Percentiles rank a stretch among this genome's conserved stretches.
These are phyloP conservation scores for Papilio elwesi DNA, from an alignment of 2,888 invertebrate genomes.

Conservation along the genomic window DNA sequence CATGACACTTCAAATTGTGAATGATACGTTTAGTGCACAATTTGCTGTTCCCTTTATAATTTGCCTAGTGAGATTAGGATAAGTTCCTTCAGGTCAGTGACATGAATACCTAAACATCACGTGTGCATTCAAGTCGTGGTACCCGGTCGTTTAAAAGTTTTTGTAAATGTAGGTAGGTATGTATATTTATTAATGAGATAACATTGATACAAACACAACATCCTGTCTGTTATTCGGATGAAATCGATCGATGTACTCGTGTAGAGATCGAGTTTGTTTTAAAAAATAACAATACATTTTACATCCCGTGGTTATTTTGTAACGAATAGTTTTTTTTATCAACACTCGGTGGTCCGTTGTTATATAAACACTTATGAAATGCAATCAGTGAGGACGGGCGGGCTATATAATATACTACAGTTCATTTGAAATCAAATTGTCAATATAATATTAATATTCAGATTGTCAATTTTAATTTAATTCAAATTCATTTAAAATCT, in stretches of 20 bases:
- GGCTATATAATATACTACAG: neutral
- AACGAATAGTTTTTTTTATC: neutral
- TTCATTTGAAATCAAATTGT: conserved; percentile 5
- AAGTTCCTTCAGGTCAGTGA: no score
- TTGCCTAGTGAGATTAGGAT: no score
- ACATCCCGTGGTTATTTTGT: conserved; percentile 53
- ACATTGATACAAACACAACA: conserved; percentile 49
- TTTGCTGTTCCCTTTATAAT: no score
- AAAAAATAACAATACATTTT: conserved; percentile 64
- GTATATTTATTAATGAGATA: neutral
- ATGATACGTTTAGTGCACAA: no score
- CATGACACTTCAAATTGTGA: no score
- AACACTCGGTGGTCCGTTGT: conserved; percentile 66
- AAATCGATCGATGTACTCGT: conserved; percentile 54
- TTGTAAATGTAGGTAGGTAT: no score
- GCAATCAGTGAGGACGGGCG: conserved; percentile 15
- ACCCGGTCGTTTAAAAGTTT: no score
- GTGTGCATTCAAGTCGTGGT: no score
- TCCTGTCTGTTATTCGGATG: conserved; percentile 41
- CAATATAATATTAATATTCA: no score
- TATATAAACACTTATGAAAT: conserved; percentile 57
- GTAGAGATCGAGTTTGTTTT: conserved; percentile 64
- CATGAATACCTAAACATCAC: no score
- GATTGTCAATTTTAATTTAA: no score
- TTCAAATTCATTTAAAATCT: no score